These are phyloP conservation scores for Orthonevra nobilis DNA, from an alignment of 2,888 invertebrate species.

Conservation along the genomic window DNA sequence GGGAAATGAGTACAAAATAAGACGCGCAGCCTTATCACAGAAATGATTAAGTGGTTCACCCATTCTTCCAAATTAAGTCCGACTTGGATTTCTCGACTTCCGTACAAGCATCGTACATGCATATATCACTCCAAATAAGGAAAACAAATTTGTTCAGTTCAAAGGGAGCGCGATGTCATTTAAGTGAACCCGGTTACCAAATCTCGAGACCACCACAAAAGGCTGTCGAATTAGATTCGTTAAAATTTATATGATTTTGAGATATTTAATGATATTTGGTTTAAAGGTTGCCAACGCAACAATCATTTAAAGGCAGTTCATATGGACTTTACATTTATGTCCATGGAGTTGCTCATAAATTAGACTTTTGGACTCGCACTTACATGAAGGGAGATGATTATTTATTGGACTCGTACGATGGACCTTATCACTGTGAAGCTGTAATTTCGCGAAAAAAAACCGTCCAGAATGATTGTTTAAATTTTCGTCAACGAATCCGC, in stretches of 20 bases:
- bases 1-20: neutral
- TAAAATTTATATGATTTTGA: neutral
- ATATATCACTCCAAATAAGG: slow-evolving; percentile 6
- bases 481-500: too few relatives aligned
- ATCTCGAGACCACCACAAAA: neutral
- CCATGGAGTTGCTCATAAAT: too few relatives aligned
- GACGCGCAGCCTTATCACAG: slow-evolving; percentile 18
- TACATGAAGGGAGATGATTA: too few relatives aligned
- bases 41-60: slow-evolving; percentile 17
- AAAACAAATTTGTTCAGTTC: slow-evolving; percentile 36
- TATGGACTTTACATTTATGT: too few relatives aligned
- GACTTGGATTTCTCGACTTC: slow-evolving; percentile 6
- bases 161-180: slow-evolving; percentile 7
- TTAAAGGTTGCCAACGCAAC: neutral
- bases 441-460: too few relatives aligned
- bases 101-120: too few relatives aligned
- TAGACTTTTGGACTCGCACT: too few relatives aligned
- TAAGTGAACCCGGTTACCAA: slow-evolving; percentile 11
- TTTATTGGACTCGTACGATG: too few relatives aligned
- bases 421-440: too few relatives aligned
- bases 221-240: neutral
- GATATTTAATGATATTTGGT: neutral
- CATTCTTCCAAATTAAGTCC: slow-evolving; percentile 6
- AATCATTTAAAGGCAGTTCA: neutral
- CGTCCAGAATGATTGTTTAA: too few relatives aligned